Evolutionary conservation across 2,888 invertebrate genomes (phyloP), one percentile per base, ranked within the genome.

Genomic region (Aelia acuminata): DNA sequence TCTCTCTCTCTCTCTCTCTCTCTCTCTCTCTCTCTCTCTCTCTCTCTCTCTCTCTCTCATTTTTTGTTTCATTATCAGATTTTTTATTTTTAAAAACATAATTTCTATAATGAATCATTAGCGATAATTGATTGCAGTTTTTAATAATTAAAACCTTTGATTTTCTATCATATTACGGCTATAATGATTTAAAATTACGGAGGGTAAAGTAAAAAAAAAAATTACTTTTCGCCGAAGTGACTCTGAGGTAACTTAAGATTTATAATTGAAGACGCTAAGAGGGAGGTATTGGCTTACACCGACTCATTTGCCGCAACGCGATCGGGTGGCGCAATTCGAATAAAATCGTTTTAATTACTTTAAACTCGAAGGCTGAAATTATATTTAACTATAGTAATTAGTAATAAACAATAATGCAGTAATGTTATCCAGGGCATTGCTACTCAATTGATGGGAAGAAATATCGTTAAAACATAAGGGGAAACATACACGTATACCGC

Each of bases 291-390:
- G 63, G 10, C 18, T 70, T 70, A 31, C 63, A 35, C 63, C n/a
- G n/a, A 35, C 26, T 57, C 57, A 57, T 26, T 57, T 26, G 57
- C 57, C 31, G 18, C 4, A 5, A 7, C 18, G 18, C 35, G 31
- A 70, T 70, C 63, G 8, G 31, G 1, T 70, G 63, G 4, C 63
- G 18, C 20, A 35, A 31, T 70, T 35, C 7, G 18, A 70, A 18
- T 70, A 31, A 57, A 70, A 70, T 70, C 63, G 18, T 70, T 70
- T 70, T 70, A 70, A 70, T 70, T 70, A 70, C 31, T 18, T 70
- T 20, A 10, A 70, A 70, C 63, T 3, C 35, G 31, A 7, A 20
- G 18, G 3, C 7, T n/a, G n/a, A 35, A 57, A 57, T 57, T 57
- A 57, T 26, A 26, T 57, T 11, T 53, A 63, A 63, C 63, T 31